A percentile compares a stretch with the other conserved stretches of the same genome.
Evolutionary conservation across 2,113 vertebrate species (phyloP).

Genomic region (Caracal caracal): DNA sequence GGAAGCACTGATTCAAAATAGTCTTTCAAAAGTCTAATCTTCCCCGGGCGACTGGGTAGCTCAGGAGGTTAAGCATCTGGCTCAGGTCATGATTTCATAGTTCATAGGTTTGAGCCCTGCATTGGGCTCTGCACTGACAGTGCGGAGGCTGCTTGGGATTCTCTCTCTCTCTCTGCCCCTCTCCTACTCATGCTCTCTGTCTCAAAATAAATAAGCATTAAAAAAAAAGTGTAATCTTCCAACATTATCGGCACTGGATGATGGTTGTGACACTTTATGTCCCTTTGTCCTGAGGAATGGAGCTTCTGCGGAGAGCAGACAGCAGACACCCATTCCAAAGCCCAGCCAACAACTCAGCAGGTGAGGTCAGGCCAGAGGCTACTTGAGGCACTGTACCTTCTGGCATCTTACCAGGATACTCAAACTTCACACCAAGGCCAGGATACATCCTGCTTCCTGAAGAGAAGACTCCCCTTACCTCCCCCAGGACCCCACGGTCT

Average conservation of each 20-base stretch:
- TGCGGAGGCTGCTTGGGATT: too few relatives aligned
- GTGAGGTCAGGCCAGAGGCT: not conserved
- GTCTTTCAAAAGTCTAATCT: not conserved
- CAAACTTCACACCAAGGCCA: not conserved
- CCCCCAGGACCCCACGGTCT: not conserved
- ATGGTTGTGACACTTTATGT: not conserved
- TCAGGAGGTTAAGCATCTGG: too few relatives aligned
- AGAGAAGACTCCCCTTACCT: not conserved
- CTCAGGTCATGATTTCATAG: too few relatives aligned
- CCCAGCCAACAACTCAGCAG: too few relatives aligned
- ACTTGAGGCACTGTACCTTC: not conserved
- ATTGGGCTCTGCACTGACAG: too few relatives aligned
- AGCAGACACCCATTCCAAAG: not conserved
- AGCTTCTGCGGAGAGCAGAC: not conserved
- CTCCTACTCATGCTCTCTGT: too few relatives aligned
- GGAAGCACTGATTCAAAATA: not conserved
- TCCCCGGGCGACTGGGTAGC: not conserved
- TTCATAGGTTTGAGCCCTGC: too few relatives aligned
- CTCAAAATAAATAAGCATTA: too few relatives aligned
- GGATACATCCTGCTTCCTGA: not conserved
- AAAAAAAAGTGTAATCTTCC: not conserved
- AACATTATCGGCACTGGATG: not conserved
- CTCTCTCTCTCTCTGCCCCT: too few relatives aligned
- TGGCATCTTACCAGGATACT: accelerated
- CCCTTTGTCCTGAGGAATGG: not conserved